phyloP scores from a whole-genome alignment of 2,113 vertebrate species.

The Halichoeres trimaculatus region DNA sequence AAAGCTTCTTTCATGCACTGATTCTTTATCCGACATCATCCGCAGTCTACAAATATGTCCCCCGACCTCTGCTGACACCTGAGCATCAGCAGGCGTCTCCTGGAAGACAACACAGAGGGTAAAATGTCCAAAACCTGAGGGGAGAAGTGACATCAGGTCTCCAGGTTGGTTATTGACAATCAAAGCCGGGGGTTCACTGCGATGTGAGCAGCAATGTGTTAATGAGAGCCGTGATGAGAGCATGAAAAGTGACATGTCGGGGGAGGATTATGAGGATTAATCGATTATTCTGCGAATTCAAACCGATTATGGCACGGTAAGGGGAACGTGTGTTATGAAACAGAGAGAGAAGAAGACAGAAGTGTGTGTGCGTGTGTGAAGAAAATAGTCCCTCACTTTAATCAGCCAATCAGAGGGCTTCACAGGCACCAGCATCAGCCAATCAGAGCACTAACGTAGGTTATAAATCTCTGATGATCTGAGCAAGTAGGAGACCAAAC shows the following conservation, averaged over 20 bases:
- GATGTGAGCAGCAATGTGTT: background rate
- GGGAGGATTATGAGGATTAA: background rate
- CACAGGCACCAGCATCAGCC: slow-evolving; percentile 1
- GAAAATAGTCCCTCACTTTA: background rate
- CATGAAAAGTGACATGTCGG: background rate
- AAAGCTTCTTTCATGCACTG: no score
- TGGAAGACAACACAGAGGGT: slow-evolving; percentile 7
- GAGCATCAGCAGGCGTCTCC: background rate
- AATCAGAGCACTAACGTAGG: slow-evolving; percentile 9
- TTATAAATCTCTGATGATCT: background rate
- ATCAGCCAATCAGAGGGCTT: slow-evolving; percentile 22
- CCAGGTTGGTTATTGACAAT: no score
- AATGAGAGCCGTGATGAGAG: background rate
- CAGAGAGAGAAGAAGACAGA: slow-evolving; percentile 1
- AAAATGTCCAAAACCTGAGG: background rate
- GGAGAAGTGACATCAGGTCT: background rate
- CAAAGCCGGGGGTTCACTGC: background rate
- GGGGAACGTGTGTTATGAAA: background rate
- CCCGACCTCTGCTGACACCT: background rate
- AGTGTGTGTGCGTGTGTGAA: background rate
- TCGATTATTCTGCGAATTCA: background rate
- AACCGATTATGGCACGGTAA: slow-evolving; percentile 12
- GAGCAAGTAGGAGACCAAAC: background rate
- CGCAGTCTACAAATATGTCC: background rate
- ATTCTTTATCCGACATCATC: no score